Conservation (phyloP, 2,888 invertebrate species). For the Trichogramma evanescens region DNA sequence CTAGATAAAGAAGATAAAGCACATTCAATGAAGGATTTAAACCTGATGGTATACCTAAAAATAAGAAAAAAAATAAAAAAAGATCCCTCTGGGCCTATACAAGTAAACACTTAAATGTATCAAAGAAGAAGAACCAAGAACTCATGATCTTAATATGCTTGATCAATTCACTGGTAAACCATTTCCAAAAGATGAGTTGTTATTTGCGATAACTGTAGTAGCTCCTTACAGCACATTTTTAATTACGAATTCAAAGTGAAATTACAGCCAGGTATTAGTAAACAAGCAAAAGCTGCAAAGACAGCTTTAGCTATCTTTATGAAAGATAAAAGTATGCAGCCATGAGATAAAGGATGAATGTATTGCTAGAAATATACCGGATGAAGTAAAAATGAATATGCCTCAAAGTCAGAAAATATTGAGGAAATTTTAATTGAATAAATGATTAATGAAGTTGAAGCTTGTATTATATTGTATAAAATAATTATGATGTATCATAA, state of each 20-base stretch:
- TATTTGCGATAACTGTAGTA: slow-evolving; percentile 90
- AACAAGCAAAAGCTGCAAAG: slow-evolving; percentile 91
- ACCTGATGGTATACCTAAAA: slow-evolving; percentile 51
- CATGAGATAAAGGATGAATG: slow-evolving; percentile 84
- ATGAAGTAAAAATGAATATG: slow-evolving; percentile 91
- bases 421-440: too few relatives aligned
- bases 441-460: too few relatives aligned
- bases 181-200: slow-evolving; percentile 74
- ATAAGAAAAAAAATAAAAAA: slow-evolving; percentile 43
- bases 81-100: slow-evolving; percentile 48
- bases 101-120: slow-evolving; percentile 39
- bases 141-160: slow-evolving; percentile 67
- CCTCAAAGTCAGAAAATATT: slow-evolving; percentile 63
- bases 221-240: slow-evolving; percentile 87
- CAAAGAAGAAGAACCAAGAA: slow-evolving; percentile 50
- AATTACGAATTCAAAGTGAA: slow-evolving; percentile 78
- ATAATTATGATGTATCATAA: too few relatives aligned
- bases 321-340: slow-evolving; percentile 66
- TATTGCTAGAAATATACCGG: slow-evolving; percentile 89
- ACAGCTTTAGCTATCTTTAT: slow-evolving; percentile 85
- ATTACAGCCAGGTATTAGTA: slow-evolving; percentile 87
- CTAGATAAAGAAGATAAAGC: slow-evolving; percentile 93
- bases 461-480: too few relatives aligned
- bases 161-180: slow-evolving; percentile 80
- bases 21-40: slow-evolving; percentile 67